A percentile compares a stretch with the other conserved stretches of the same genome.
Conservation (phyloP, 2,797 vertebrate genomes). For the Sparidentex hasta region DNA sequence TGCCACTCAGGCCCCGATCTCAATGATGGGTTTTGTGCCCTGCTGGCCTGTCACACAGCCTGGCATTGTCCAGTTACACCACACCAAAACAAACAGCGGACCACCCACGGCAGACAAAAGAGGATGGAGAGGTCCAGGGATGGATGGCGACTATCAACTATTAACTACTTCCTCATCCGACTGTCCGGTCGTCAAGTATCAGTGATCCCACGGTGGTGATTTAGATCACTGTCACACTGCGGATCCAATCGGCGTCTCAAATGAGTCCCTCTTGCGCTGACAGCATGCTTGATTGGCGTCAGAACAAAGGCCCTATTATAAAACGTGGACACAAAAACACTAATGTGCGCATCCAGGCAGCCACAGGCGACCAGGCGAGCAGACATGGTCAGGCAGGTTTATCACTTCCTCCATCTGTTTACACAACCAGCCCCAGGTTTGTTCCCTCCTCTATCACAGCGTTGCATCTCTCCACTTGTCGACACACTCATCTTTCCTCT, state of each 20-base stretch:
- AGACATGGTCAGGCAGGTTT: constrained; percentile 47
- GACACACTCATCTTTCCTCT: constrained; percentile 72
- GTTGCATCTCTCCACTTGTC: constrained; percentile 71
- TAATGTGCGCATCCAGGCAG: not conserved
- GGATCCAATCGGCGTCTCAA: constrained; percentile 6
- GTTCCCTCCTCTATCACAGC: constrained; percentile 63
- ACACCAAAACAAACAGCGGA: constrained; percentile 84
- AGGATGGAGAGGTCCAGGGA: constrained; percentile 40
- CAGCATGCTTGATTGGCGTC: constrained; percentile 14
- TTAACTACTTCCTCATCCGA: constrained; percentile 69
- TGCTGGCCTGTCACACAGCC: constrained; percentile 73
- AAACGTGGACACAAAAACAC: constrained; percentile 17
- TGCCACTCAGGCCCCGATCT: constrained; percentile 73
- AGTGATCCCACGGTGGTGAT: constrained; percentile 8
- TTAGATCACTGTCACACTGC: constrained; percentile 15
- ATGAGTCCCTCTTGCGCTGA: constrained; percentile 30
- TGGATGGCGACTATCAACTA: constrained; percentile 49
- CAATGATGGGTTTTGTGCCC: constrained; percentile 84
- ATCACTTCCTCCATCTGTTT: constrained; percentile 76
- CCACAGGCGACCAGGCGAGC: constrained; percentile 25
- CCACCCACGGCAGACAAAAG: constrained; percentile 75
- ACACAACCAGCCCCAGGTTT: constrained; percentile 67
- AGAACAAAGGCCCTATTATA: constrained; percentile 52
- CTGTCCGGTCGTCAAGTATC: constrained; percentile 46
- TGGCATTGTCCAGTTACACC: constrained; percentile 78